phyloP scores from a whole-genome alignment of 2,797 vertebrate genomes.

The Pipistrellus pipistrellus region DNA sequence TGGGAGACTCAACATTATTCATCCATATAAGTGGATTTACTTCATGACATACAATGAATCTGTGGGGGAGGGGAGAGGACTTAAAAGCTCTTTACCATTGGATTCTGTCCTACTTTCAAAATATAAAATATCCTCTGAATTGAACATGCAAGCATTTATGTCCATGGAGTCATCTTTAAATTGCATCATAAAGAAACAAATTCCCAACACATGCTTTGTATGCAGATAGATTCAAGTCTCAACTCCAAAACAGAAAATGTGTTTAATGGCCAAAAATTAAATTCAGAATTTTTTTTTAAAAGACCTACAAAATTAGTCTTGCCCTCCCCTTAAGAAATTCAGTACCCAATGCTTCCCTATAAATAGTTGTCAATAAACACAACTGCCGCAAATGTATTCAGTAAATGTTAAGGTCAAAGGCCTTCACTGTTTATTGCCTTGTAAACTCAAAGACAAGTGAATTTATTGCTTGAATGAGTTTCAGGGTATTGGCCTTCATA shows the following conservation, averaged over 20 bases:
- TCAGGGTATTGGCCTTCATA: conserved; percentile 90
- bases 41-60: background rate
- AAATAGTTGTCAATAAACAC: conserved; percentile 93
- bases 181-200: conserved; percentile 61
- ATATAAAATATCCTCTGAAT: background rate
- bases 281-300: conserved; percentile 49
- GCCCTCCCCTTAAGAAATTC: conserved; percentile 85
- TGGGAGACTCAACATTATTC: background rate
- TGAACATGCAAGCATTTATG: background rate
- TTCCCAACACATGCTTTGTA: background rate
- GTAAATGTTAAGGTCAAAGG: conserved; percentile 92
- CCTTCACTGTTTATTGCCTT: conserved; percentile 92
- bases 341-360: conserved; percentile 89
- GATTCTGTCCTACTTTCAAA: background rate
- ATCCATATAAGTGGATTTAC: background rate
- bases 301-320: conserved; percentile 77
- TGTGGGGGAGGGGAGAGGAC: accelerated
- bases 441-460: conserved; percentile 93
- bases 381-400: conserved; percentile 92
- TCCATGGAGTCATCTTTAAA: conserved; percentile 7
- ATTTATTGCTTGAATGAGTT: conserved; percentile 92
- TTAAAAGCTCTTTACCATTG: background rate
- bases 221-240: conserved; percentile 38
- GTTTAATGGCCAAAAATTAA: conserved; percentile 51
- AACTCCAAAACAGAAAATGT: conserved; percentile 28